phyloP scores from a whole-genome alignment of 1,140 invertebrate species.

The Ceratina calcarata region DNA sequence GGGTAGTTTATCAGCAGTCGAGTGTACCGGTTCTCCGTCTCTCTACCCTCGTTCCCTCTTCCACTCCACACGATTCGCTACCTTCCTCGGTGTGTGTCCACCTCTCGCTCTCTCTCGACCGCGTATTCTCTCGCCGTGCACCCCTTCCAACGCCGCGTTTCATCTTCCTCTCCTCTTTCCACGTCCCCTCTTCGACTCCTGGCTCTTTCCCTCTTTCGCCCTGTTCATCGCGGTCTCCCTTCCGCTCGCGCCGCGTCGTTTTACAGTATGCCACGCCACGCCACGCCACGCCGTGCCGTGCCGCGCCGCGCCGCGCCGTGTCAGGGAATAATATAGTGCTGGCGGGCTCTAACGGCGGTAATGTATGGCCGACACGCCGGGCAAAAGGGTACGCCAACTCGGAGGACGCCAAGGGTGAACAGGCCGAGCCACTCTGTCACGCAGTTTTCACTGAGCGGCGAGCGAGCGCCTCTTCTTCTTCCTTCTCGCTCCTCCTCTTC shows the following conservation, averaged over 20 bases:
- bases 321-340: slow-evolving; percentile 70
- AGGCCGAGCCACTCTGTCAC: slow-evolving; percentile 68
- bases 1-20: slow-evolving; percentile 73
- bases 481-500: slow-evolving; percentile 42
- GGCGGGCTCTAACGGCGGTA: slow-evolving; percentile 70
- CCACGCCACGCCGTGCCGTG: slow-evolving; percentile 18
- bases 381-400: slow-evolving; percentile 64
- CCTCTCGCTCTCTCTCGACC: background rate
- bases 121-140: background rate
- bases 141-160: background rate
- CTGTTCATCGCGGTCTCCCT: slow-evolving; percentile 11
- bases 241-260: slow-evolving; percentile 44
- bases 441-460: slow-evolving; percentile 62
- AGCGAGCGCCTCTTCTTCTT: slow-evolving; percentile 60
- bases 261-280: slow-evolving; percentile 40
- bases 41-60: slow-evolving; percentile 23
- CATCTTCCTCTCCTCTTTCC: background rate
- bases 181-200: background rate
- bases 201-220: background rate
- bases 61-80: background rate
- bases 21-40: slow-evolving; percentile 42
- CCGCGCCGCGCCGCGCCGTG: slow-evolving; percentile 50
- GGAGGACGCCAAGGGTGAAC: slow-evolving; percentile 65
- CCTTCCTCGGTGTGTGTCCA: background rate
- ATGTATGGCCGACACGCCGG: slow-evolving; percentile 70